phyloP scores from a whole-genome alignment of 2,113 vertebrate genomes.

The western clawed frog (Xenopus tropicalis) region DNA sequence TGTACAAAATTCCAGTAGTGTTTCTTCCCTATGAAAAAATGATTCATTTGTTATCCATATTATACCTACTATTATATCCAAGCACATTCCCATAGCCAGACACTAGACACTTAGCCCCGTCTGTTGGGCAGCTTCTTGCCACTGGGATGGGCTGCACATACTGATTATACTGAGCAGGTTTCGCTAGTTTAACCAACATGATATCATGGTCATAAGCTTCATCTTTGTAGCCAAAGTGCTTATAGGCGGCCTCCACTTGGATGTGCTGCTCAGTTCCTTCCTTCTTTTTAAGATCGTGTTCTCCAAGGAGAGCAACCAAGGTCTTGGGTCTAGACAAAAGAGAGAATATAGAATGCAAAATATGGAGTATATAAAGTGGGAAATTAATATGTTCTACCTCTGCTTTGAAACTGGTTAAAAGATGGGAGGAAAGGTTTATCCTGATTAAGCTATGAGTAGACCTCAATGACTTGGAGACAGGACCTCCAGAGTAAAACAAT shows the following conservation, averaged over 20 bases:
- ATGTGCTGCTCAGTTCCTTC: conserved; percentile 47
- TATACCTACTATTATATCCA: no score
- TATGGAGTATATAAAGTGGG: no score
- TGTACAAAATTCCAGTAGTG: no score
- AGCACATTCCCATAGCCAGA: conserved; percentile 51
- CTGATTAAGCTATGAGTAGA: no score
- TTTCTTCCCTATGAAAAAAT: no score
- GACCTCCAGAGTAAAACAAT: no score
- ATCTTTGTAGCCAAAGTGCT: conserved; percentile 5
- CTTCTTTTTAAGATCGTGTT: conserved; percentile 29
- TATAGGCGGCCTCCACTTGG: conserved; percentile 41
- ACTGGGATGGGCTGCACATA: conserved; percentile 43
- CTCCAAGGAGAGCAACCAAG: conserved; percentile 42
- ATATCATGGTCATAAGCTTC: conserved; percentile 34
- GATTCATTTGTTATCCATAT: no score
- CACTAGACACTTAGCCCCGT: conserved; percentile 20
- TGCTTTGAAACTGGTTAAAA: no score
- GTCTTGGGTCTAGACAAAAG: conserved; percentile 20
- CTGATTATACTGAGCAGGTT: conserved; percentile 19
- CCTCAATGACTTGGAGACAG: no score
- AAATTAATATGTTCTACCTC: no score
- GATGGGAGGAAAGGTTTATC: no score
- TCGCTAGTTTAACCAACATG: conserved; percentile 49
- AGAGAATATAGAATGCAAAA: no score
- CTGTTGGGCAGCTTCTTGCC: conserved; percentile 31